Percentiles rank a stretch among this genome's conserved stretches.
Conservation (phyloP, 1,140 invertebrate genomes). For the Ptiloglossa arizonensis region DNA sequence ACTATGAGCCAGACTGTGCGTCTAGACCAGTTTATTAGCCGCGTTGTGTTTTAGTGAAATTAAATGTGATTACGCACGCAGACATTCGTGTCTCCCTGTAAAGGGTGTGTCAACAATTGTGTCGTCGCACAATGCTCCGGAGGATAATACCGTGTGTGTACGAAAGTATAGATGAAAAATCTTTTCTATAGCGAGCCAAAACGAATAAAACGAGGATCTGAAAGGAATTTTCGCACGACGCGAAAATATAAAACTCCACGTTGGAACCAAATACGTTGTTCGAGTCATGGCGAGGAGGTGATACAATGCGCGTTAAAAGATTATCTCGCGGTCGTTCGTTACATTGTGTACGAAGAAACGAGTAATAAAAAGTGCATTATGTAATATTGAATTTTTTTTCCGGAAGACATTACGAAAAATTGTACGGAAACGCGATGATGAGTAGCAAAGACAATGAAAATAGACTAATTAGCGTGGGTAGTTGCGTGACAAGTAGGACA, state of each 20-base stretch:
- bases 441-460: slow-evolving; percentile 62
- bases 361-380: background rate
- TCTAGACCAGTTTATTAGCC: slow-evolving; percentile 68
- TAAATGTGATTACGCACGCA: slow-evolving; percentile 45
- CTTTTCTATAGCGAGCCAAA: background rate
- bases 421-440: slow-evolving; percentile 22
- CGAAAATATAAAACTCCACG: too few species aligned
- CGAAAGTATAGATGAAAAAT: background rate
- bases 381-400: too few species aligned
- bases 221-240: too few species aligned
- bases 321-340: too few species aligned
- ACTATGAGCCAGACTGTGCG: slow-evolving; percentile 47
- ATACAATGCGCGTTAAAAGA: too few species aligned
- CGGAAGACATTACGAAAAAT: slow-evolving; percentile 1
- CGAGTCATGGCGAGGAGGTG: too few species aligned
- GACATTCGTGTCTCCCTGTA: slow-evolving; percentile 3
- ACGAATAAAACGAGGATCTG: too few species aligned
- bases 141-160: background rate
- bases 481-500: slow-evolving; percentile 72
- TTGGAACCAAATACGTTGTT: too few species aligned
- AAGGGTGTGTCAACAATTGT: slow-evolving; percentile 43
- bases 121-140: background rate
- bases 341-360: too few species aligned
- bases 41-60: slow-evolving; percentile 65
- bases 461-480: slow-evolving; percentile 77